phyloP scores from a whole-genome alignment of 2,888 invertebrate genomes.

The Drosophila recens region DNA sequence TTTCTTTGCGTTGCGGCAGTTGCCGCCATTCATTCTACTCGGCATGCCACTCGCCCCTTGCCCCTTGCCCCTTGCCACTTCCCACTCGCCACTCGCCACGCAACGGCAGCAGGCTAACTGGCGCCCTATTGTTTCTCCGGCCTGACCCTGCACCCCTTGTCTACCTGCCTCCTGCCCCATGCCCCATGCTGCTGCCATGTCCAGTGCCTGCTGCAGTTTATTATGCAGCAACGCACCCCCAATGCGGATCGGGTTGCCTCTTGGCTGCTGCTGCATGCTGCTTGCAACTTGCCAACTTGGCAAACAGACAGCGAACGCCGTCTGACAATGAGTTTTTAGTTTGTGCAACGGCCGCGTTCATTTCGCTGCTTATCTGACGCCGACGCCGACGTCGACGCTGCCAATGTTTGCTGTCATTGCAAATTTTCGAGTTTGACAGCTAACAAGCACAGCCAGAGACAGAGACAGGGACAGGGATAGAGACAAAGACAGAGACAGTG shows the following conservation, averaged over 20 bases:
- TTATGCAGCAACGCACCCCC: conserved; percentile 79
- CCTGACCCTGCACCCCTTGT: conserved; percentile 15
- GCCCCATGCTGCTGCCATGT: conserved; percentile 16
- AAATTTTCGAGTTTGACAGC: conserved; percentile 84
- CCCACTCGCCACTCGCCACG: conserved; percentile 25
- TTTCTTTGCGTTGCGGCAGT: conserved; percentile 67
- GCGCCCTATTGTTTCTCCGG: conserved; percentile 74
- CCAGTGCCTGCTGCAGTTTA: conserved; percentile 58
- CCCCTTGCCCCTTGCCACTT: conserved; percentile 10
- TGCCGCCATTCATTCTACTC: conserved; percentile 56
- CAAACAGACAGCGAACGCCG: conserved; percentile 60
- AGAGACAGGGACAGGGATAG: conserved; percentile 4
- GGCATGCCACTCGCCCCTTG: conserved; percentile 39
- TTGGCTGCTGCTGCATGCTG: conserved; percentile 7
- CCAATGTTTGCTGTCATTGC: conserved; percentile 84
- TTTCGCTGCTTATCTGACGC: conserved; percentile 68
- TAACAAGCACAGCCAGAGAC: conserved; percentile 75
- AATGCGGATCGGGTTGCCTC: conserved; percentile 63
- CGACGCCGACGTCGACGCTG: conserved; percentile 35
- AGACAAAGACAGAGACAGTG: conserved; percentile 9
- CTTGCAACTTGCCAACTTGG: conserved; percentile 40
- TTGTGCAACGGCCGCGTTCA: conserved; percentile 66
- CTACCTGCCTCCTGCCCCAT: not conserved
- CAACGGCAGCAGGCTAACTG: conserved; percentile 59
- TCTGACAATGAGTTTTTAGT: conserved; percentile 80